Evolutionary conservation across 2,797 vertebrate species (phyloP).

Genomic region (Echeneis naucrates): DNA sequence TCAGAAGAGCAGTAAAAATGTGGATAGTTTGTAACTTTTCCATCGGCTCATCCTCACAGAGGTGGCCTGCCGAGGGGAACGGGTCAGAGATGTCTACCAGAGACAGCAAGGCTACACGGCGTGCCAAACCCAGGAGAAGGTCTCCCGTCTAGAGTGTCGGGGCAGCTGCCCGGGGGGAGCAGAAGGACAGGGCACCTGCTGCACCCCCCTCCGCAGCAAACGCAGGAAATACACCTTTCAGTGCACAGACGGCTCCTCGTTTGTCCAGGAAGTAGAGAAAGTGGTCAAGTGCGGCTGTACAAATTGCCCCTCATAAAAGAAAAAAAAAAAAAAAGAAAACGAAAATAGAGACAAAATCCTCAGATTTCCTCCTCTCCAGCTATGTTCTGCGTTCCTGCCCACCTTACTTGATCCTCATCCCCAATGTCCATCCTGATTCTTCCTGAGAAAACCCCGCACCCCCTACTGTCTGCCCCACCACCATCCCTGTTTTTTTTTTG

Average conservation of each 20-base stretch:
- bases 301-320: constrained; percentile 89
- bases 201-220: constrained; percentile 94
- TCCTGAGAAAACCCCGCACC: constrained; percentile 45
- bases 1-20: not conserved
- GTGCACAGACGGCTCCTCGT: constrained; percentile 97
- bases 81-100: constrained; percentile 97
- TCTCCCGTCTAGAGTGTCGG: constrained; percentile 95
- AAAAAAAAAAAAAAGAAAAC: constrained; percentile 19
- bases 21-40: not conserved
- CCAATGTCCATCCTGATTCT: constrained; percentile 44
- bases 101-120: constrained; percentile 99
- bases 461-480: constrained; percentile 33
- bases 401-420: constrained; percentile 61
- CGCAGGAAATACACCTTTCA: constrained; percentile 98
- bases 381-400: constrained; percentile 74
- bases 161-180: constrained; percentile 88
- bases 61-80: constrained; percentile 98
- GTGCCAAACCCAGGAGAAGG: constrained; percentile 99
- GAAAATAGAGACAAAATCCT: constrained; percentile 64
- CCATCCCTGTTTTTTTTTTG: constrained; percentile 54
- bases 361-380: constrained; percentile 60
- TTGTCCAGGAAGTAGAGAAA: constrained; percentile 98
- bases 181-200: constrained; percentile 88
- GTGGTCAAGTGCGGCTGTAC: constrained; percentile 97
- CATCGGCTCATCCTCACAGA: constrained; percentile 80